Percentiles rank a stretch among this genome's conserved stretches.
phyloP scores from a whole-genome alignment of 2,113 vertebrate genomes.

The Orycteropus afer region DNA sequence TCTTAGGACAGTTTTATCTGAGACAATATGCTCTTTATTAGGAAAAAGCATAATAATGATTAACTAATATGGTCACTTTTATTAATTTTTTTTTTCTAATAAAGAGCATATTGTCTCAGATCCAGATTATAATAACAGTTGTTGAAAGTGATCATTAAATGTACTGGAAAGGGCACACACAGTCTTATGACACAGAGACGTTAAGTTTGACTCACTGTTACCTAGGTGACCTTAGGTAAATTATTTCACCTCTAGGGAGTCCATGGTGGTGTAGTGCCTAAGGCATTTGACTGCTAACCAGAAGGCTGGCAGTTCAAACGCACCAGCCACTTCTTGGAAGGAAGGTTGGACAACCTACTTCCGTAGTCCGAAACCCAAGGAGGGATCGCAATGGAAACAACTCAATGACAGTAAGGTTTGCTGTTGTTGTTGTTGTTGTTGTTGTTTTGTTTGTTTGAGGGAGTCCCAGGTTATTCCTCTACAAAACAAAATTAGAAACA shows the following conservation, averaged over 20 bases:
- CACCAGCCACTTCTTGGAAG: too few relatives aligned
- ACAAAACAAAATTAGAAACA: not conserved
- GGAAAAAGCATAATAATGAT: too few relatives aligned
- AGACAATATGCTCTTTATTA: too few relatives aligned
- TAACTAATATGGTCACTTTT: not conserved
- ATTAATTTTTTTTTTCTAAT: constrained; percentile 50
- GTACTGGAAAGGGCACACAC: not conserved
- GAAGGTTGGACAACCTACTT: too few relatives aligned
- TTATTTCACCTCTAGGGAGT: not conserved
- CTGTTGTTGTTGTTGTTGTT: too few relatives aligned
- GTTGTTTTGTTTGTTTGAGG: too few relatives aligned
- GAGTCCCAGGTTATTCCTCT: not conserved
- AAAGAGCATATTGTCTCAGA: not conserved
- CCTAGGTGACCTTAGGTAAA: not conserved
- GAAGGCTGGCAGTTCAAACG: too few relatives aligned
- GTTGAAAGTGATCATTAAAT: constrained; percentile 34
- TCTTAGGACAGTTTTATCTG: constrained; percentile 35
- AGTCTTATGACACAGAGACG: not conserved
- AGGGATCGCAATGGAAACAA: too few relatives aligned
- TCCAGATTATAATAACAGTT: constrained; percentile 44
- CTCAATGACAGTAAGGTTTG: too few relatives aligned
- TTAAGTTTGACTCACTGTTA: not conserved
- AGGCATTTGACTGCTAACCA: too few relatives aligned
- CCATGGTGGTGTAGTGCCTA: too few relatives aligned
- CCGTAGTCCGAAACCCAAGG: too few relatives aligned